phyloP scores from a whole-genome alignment of 2,888 invertebrate species.

The Drosophila mimetica region DNA sequence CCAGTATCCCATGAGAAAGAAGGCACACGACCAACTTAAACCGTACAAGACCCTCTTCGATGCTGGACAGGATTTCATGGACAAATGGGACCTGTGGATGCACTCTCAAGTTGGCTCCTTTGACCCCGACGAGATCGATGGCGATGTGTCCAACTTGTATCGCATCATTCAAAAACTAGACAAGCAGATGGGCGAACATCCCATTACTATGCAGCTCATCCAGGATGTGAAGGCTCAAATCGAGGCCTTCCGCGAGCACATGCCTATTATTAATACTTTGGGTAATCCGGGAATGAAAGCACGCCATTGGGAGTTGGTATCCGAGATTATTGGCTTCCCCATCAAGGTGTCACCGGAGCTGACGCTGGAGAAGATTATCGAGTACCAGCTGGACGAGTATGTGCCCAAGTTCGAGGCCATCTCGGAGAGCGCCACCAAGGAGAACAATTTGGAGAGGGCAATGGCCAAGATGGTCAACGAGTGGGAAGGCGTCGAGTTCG shows the following conservation, averaged over 20 bases:
- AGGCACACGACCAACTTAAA: slow-evolving; percentile 90
- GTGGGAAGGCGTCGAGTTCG: slow-evolving; percentile 93
- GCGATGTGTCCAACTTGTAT: slow-evolving; percentile 82
- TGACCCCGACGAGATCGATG: slow-evolving; percentile 95
- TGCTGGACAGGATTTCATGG: slow-evolving; percentile 93
- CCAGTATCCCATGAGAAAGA: slow-evolving; percentile 93
- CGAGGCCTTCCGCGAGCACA: slow-evolving; percentile 93
- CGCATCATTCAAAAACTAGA: slow-evolving; percentile 94
- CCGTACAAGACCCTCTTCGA: slow-evolving; percentile 96
- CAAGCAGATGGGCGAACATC: slow-evolving; percentile 91
- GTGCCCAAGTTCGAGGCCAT: slow-evolving; percentile 95
- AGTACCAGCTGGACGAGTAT: slow-evolving; percentile 95
- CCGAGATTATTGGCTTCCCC: slow-evolving; percentile 97
- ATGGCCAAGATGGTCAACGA: slow-evolving; percentile 95
- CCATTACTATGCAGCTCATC: slow-evolving; percentile 90
- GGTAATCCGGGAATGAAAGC: slow-evolving; percentile 97
- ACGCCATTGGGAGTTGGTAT: slow-evolving; percentile 97
- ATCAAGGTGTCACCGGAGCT: slow-evolving; percentile 93
- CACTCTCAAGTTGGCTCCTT: slow-evolving; percentile 91
- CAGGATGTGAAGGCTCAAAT: slow-evolving; percentile 87
- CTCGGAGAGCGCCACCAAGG: slow-evolving; percentile 97
- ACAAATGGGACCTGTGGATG: slow-evolving; percentile 94
- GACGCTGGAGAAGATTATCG: slow-evolving; percentile 93
- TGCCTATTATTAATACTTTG: slow-evolving; percentile 96
- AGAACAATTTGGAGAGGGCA: slow-evolving; percentile 95